Percentiles rank a stretch among this genome's conserved stretches.
These are phyloP conservation scores for Listronotus oregonensis DNA, from an alignment of 1,140 invertebrate species.

Conservation along the genomic window DNA sequence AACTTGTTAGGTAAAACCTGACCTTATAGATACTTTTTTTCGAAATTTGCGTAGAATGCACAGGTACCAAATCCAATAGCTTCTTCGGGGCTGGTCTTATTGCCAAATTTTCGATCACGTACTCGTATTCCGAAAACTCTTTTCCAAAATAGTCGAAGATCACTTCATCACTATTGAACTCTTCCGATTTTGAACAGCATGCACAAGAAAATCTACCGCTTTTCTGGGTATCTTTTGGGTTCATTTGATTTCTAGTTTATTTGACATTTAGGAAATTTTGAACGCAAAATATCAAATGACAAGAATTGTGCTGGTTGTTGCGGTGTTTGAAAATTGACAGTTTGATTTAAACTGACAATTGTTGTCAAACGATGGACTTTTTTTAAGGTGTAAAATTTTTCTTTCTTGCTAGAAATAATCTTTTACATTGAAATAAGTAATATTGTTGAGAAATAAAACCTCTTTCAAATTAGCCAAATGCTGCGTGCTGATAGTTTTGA, in stretches of 20 bases:
- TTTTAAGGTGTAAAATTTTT: neutral
- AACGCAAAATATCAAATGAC: slow-evolving; percentile 6
- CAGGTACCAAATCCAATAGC: slow-evolving; percentile 33
- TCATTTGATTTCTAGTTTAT: slow-evolving; percentile 8
- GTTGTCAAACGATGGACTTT: neutral
- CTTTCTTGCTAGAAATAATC: neutral
- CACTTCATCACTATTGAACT: slow-evolving; percentile 25
- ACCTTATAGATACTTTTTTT: neutral
- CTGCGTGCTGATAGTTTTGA: neutral
- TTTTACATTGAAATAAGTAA: neutral
- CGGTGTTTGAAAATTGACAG: neutral
- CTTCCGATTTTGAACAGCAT: slow-evolving; percentile 20
- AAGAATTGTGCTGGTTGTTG: neutral
- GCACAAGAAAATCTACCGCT: slow-evolving; percentile 11
- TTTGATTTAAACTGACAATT: neutral
- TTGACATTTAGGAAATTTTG: slow-evolving; percentile 24
- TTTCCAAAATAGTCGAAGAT: slow-evolving; percentile 30
- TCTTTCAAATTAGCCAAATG: too few species aligned
- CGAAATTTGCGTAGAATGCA: slow-evolving; percentile 22
- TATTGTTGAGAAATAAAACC: neutral
- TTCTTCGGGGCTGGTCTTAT: slow-evolving; percentile 35
- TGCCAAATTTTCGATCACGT: slow-evolving; percentile 38
- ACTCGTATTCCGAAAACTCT: slow-evolving; percentile 40
- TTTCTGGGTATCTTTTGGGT: slow-evolving; percentile 7
- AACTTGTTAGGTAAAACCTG: neutral